Evolutionary conservation across 2,797 vertebrate species (phyloP).

Genomic region (Tiaroga cobitis): DNA sequence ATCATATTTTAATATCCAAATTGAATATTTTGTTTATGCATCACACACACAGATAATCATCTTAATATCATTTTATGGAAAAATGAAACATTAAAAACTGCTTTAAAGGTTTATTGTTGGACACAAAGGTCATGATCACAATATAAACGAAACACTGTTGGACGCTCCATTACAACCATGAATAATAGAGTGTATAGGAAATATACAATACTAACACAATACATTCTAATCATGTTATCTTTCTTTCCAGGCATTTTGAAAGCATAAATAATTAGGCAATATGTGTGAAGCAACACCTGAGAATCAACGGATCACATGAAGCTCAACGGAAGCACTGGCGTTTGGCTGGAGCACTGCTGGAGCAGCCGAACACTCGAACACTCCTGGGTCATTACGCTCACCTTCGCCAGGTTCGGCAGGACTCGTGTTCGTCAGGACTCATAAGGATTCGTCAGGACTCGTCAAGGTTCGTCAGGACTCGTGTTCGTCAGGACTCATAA

Average conservation of each 20-base stretch:
- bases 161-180: not conserved
- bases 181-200: not conserved
- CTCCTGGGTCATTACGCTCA: no score
- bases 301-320: not conserved
- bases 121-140: not conserved
- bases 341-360: not conserved
- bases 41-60: not conserved
- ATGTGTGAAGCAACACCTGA: not conserved
- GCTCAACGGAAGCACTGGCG: not conserved
- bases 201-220: no score
- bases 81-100: not conserved
- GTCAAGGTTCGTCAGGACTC: no score
- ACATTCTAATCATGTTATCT: not conserved
- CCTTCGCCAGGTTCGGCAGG: no score
- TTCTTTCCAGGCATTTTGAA: no score
- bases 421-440: no score
- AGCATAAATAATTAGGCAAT: not conserved
- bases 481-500: no score
- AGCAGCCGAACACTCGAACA: no score
- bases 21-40: not conserved
- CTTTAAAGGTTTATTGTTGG: not conserved
- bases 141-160: no score
- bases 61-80: not conserved
- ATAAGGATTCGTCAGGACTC: no score
- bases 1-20: not conserved